These are phyloP conservation scores for Agriotes lineatus DNA, from an alignment of 2,888 invertebrate genomes.

Conservation along the genomic window DNA sequence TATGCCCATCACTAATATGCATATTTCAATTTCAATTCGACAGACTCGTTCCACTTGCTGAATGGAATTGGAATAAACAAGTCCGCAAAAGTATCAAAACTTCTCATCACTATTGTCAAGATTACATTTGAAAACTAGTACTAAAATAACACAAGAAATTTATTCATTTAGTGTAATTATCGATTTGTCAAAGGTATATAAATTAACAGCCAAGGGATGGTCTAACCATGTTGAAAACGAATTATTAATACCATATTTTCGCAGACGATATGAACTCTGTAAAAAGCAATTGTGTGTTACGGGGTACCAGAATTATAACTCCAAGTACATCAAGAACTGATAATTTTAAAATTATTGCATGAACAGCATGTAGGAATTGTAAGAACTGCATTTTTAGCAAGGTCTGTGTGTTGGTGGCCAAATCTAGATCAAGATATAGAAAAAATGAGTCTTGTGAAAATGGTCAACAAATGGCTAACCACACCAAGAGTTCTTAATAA, in stretches of 20 bases:
- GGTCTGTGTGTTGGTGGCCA: conserved; percentile 5
- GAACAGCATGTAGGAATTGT: conserved; percentile 29
- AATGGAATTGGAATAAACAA: too few relatives aligned
- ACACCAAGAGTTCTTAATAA: background rate
- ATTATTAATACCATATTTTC: background rate
- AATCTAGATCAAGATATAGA: conserved; percentile 23
- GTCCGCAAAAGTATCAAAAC: too few relatives aligned
- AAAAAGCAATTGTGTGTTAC: conserved; percentile 13
- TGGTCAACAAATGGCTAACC: conserved; percentile 12
- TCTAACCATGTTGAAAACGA: background rate
- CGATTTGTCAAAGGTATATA: background rate
- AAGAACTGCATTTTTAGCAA: conserved; percentile 18
- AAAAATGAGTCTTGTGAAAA: conserved; percentile 11
- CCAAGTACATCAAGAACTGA: conserved; percentile 12
- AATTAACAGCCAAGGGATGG: background rate
- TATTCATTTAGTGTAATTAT: too few relatives aligned
- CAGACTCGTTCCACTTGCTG: too few relatives aligned
- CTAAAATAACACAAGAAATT: too few relatives aligned
- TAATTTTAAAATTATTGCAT: conserved; percentile 8
- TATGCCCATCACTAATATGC: too few relatives aligned
- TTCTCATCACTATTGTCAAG: too few relatives aligned
- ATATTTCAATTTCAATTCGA: too few relatives aligned
- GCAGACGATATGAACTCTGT: background rate
- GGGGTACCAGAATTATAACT: conserved; percentile 14
- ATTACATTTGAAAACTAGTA: too few relatives aligned